Conservation (phyloP, 2,888 invertebrate species). For the Baronia brevicornis region DNA sequence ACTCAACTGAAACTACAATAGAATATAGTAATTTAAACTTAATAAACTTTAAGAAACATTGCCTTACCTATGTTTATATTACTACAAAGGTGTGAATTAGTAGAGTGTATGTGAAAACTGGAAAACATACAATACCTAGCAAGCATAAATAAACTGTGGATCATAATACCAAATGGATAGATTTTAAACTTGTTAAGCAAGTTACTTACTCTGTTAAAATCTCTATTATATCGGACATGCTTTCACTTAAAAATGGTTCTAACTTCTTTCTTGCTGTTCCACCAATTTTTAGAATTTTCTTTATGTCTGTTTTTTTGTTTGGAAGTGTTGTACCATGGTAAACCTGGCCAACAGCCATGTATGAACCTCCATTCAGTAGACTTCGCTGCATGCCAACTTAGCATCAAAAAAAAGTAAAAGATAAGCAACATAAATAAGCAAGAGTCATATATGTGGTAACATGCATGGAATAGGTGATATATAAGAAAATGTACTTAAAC, state of each 20-base stretch:
- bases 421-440: constrained; percentile 27
- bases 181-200: constrained; percentile 13
- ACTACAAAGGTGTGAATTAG: no score
- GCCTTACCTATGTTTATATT: no score
- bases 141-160: no score
- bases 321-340: constrained; percentile 78
- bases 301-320: constrained; percentile 69
- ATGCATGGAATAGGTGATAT: constrained; percentile 16
- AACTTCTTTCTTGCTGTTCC: constrained; percentile 49
- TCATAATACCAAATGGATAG: constrained; percentile 19
- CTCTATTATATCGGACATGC: constrained; percentile 24
- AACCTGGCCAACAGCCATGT: constrained; percentile 78
- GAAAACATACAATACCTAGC: no score
- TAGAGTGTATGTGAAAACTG: no score
- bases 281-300: constrained; percentile 75
- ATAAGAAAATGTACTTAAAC: constrained; percentile 11
- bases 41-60: no score
- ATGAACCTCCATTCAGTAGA: constrained; percentile 76
- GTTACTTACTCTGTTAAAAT: constrained; percentile 34
- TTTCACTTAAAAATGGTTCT: constrained; percentile 30
- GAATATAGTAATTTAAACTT: no score
- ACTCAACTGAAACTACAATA: no score
- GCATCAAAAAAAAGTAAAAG: constrained; percentile 39
- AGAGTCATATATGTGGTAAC: constrained; percentile 18
- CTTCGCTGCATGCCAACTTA: constrained; percentile 77